A percentile compares a stretch with the other conserved stretches of the same genome.
phyloP scores from a whole-genome alignment of 2,888 invertebrate species.

The Sycophila texana region DNA sequence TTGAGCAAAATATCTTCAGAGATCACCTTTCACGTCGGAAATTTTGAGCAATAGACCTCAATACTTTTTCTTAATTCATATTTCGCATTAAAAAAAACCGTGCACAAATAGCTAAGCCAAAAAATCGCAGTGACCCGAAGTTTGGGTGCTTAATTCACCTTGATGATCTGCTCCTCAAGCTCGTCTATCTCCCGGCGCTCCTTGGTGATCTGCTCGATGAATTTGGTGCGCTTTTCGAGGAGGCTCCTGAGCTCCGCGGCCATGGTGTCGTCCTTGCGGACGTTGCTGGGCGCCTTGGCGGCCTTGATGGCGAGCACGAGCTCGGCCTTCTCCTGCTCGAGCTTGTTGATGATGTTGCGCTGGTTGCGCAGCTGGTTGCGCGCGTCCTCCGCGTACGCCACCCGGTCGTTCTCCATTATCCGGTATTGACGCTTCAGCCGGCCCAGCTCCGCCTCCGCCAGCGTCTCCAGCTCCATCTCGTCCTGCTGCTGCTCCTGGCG shows the following conservation, averaged over 20 bases:
- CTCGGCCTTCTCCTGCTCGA: slow-evolving; percentile 81
- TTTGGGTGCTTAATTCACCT: slow-evolving; percentile 69
- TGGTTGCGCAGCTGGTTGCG: slow-evolving; percentile 82
- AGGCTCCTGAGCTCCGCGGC: slow-evolving; percentile 78
- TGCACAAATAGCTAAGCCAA: no score
- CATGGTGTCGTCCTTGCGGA: slow-evolving; percentile 77
- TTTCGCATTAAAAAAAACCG: no score
- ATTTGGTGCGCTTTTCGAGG: slow-evolving; percentile 78
- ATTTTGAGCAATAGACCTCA: no score
- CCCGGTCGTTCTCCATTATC: slow-evolving; percentile 88
- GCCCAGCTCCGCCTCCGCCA: slow-evolving; percentile 87
- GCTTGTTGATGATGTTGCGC: slow-evolving; percentile 79
- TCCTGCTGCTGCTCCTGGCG: slow-evolving; percentile 76
- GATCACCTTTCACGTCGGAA: no score
- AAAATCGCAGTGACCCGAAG: no score
- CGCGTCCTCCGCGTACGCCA: slow-evolving; percentile 83
- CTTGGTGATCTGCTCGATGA: slow-evolving; percentile 76
- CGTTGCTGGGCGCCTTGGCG: slow-evolving; percentile 79
- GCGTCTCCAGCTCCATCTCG: slow-evolving; percentile 85
- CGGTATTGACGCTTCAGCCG: slow-evolving; percentile 88
- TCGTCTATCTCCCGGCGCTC: slow-evolving; percentile 77
- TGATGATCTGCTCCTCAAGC: slow-evolving; percentile 77
- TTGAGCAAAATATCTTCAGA: no score
- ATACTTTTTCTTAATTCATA: no score
- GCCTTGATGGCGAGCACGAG: slow-evolving; percentile 79